Conservation (phyloP, 2,888 invertebrate genomes). For the Himalopsyche tibetana region DNA sequence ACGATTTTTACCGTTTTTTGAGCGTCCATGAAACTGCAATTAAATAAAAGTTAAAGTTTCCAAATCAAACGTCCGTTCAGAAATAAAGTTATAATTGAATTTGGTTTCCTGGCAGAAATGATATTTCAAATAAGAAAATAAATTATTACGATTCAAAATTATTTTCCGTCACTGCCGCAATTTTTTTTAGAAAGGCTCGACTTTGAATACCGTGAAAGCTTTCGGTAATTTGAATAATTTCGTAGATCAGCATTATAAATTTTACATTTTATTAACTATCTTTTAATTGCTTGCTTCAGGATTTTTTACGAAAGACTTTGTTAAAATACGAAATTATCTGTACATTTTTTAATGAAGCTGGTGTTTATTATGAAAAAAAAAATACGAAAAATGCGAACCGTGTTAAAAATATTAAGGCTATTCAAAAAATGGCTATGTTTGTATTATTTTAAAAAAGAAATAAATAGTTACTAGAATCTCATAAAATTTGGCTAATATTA, state of each 20-base stretch:
- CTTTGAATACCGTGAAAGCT: conserved; percentile 15
- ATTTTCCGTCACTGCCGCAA: neutral
- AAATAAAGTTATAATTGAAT: conserved; percentile 26
- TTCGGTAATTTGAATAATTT: conserved; percentile 26
- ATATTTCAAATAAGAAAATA: conserved; percentile 30
- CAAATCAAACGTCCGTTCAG: conserved; percentile 15
- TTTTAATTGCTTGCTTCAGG: too few species aligned
- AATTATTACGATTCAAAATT: conserved; percentile 17
- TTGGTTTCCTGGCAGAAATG: conserved; percentile 15
- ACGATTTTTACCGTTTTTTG: neutral
- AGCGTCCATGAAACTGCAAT: conserved; percentile 31
- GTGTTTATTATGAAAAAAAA: too few species aligned
- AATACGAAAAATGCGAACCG: too few species aligned
- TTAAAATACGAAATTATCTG: too few species aligned
- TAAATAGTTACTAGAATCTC: too few species aligned
- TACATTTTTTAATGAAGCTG: too few species aligned
- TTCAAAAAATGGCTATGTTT: too few species aligned
- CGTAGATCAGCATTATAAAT: neutral
- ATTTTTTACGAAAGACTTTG: too few species aligned
- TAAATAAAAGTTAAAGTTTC: conserved; percentile 25
- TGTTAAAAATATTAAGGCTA: too few species aligned
- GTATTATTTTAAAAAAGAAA: too few species aligned
- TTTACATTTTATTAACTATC: too few species aligned
- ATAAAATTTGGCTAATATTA: too few species aligned
- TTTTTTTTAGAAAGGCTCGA: neutral